Evolutionary conservation across 2,113 vertebrate species (phyloP), one percentile per base, ranked within the genome.

Genomic region (Galemys pyrenaicus): DNA sequence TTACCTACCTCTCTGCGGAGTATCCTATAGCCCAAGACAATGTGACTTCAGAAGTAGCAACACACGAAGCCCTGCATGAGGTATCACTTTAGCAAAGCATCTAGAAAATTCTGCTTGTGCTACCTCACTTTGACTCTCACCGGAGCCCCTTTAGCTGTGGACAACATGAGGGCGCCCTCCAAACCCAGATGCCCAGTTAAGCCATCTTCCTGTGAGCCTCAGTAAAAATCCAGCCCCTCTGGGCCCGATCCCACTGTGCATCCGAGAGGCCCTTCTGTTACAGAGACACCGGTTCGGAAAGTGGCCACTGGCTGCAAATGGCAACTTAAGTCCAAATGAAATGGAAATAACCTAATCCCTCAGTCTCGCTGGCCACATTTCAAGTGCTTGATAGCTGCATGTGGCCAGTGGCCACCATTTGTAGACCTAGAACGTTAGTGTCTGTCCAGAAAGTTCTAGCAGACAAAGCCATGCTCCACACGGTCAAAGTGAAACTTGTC

Each of bases 351-450:
- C 49, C 44, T 51, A 68, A 39, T 28, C 17, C 49, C 49, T 49
- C 49, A 51, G 15, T 51, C 49, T 51, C 49, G 17, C 49, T 17
- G 16, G 49, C 49, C 49, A 51, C 49, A 51, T 17, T 51, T 15
- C 49, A 17, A 17, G 49, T 3, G 15, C 49, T 51, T 3, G 24
- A 12, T 0, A 9, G 37, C 35, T 7, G 26, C 26, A 9, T 0
- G 2, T 28, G 26, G 56, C 44, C 46, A 44, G 41, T 3, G 44
- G 82, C 44, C 41, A 19, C 28, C 6, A 2, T 4, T 5, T 5
- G 5, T 5, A 12, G 74, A 51, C 64, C 20, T 22, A 37, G 44
- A 51, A 32, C 15, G 13, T 9, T 22, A 30, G 8, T 1, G 37
- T 28, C 62, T 13, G 73, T 28, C 26, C 80, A 65, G 46, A 85